Evolutionary conservation across 2,888 invertebrate species (phyloP).

Genomic region (Brachynemurus nebulosus): DNA sequence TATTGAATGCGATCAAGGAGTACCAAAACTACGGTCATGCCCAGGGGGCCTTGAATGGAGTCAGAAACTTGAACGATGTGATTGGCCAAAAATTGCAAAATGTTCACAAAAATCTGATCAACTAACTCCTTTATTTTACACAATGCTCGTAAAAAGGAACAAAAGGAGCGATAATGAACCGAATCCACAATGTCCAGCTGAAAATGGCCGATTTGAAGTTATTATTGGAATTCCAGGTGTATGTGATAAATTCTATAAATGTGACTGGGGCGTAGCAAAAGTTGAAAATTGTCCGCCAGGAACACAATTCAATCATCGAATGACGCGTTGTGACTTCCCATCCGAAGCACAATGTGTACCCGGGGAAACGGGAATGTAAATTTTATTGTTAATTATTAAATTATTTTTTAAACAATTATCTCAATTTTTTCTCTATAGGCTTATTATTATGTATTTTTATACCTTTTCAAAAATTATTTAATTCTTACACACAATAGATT

Average conservation of each 20-base stretch:
- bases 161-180: no score
- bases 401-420: no score
- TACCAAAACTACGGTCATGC: background rate
- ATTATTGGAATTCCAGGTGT: background rate
- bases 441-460: no score
- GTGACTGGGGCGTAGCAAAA: background rate
- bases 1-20: conserved; percentile 3
- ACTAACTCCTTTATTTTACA: background rate
- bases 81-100: background rate
- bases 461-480: no score
- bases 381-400: no score
- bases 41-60: conserved; percentile 5
- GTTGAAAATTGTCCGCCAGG: conserved; percentile 1
- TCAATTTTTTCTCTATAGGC: no score
- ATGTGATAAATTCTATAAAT: conserved; percentile 6
- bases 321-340: conserved; percentile 8
- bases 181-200: background rate
- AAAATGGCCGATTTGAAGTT: background rate
- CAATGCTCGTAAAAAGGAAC: background rate
- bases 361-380: background rate
- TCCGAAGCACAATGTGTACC: conserved; percentile 1
- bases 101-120: background rate
- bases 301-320: background rate
- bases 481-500: no score
- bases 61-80: background rate